Conservation (phyloP, 2,888 invertebrate genomes). For the Gryllus longicercus region DNA sequence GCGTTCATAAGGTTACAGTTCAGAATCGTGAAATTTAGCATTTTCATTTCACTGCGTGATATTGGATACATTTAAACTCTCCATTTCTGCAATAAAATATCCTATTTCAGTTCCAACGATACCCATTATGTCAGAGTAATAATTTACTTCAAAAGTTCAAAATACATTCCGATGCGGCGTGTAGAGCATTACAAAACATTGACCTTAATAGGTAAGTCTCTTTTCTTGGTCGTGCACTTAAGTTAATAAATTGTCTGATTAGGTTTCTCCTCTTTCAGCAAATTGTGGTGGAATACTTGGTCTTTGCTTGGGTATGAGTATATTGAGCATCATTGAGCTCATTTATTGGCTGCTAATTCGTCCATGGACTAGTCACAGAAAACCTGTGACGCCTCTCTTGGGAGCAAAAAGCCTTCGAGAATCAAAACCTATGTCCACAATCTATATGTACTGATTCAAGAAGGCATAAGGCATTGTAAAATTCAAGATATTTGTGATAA, state of each 20-base stretch:
- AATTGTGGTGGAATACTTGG: neutral
- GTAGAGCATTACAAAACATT: conserved; percentile 57
- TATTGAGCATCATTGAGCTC: neutral
- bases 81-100: neutral
- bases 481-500: too few relatives aligned
- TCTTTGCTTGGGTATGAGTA: neutral
- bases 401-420: too few relatives aligned
- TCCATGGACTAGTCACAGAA: neutral
- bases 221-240: neutral
- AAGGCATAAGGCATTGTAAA: too few relatives aligned
- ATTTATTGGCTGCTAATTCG: neutral
- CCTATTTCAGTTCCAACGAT: neutral
- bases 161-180: conserved; percentile 64
- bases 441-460: too few relatives aligned
- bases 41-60: too few relatives aligned
- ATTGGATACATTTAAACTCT: too few relatives aligned
- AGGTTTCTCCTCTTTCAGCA: neutral
- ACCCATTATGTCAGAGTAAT: conserved; percentile 51
- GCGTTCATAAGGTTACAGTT: neutral
- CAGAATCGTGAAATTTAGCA: neutral
- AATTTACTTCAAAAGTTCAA: conserved; percentile 69
- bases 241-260: too few relatives aligned
- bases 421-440: too few relatives aligned
- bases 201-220: neutral
- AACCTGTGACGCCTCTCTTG: too few relatives aligned